These are phyloP conservation scores for Branchellion lobata DNA, from an alignment of 2,888 invertebrate genomes.

Conservation along the genomic window DNA sequence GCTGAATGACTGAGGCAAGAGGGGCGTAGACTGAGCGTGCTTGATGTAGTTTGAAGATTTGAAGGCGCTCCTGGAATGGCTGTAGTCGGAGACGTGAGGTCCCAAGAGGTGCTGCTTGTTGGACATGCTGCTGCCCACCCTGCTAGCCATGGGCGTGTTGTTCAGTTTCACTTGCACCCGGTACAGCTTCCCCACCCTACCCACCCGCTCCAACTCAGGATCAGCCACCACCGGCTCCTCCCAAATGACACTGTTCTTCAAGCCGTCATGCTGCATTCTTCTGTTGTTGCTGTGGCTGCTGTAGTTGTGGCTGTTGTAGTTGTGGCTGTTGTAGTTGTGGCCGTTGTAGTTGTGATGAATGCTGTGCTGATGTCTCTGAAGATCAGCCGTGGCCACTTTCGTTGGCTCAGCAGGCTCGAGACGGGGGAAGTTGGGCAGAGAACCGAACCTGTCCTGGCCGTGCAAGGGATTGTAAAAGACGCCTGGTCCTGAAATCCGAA, in stretches of 20 bases:
- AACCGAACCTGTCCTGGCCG: not conserved
- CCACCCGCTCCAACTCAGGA: constrained; percentile 47
- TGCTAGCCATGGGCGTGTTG: constrained; percentile 1
- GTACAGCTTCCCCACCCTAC: constrained; percentile 48
- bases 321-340: too few species aligned
- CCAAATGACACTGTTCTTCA: not conserved
- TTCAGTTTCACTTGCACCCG: constrained; percentile 50
- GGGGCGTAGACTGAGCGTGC: not conserved
- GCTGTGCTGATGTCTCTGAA: not conserved
- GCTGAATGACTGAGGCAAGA: not conserved
- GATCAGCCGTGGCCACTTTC: too few species aligned
- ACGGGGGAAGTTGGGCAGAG: not conserved
- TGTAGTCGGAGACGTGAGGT: not conserved
- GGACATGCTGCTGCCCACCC: not conserved
- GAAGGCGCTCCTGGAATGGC: not conserved
- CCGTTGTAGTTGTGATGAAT: not conserved
- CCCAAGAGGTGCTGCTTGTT: not conserved
- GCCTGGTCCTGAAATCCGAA: not conserved
- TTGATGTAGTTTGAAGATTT: constrained; percentile 2
- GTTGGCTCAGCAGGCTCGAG: too few species aligned
- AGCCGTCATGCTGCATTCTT: not conserved
- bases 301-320: not conserved
- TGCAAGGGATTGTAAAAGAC: not conserved
- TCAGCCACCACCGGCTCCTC: constrained; percentile 43
- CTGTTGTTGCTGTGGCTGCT: not conserved